These are phyloP conservation scores for Bombylius discolor DNA, from an alignment of 2,888 invertebrate genomes.

Conservation along the genomic window DNA sequence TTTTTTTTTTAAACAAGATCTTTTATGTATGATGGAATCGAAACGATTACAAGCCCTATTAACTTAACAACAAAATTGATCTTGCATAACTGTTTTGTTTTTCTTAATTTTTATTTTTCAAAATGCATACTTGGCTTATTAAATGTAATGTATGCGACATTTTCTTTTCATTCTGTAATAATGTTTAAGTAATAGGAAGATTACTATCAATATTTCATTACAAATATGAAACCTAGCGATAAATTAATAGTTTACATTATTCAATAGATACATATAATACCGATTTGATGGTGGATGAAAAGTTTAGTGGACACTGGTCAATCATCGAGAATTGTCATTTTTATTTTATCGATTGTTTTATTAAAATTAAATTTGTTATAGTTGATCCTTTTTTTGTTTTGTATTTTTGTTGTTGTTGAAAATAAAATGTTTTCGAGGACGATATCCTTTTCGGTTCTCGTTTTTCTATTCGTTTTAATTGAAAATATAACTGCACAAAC, in stretches of 20 bases:
- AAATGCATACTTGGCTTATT: no score
- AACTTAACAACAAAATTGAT: neutral
- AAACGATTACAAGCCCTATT: neutral
- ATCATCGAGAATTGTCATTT: conserved; percentile 7
- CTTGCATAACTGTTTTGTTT: neutral
- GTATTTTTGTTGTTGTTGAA: no score
- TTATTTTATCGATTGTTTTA: neutral
- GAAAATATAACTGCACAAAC: no score
- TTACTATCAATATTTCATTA: conserved; percentile 5
- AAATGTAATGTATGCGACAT: no score
- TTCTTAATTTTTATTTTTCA: neutral
- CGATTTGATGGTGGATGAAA: neutral
- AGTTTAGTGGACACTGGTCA: conserved; percentile 11
- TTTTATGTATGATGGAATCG: neutral
- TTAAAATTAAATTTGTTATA: neutral
- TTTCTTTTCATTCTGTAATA: neutral
- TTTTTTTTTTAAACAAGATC: no score
- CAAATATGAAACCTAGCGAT: conserved; percentile 4
- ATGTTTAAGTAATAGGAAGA: neutral
- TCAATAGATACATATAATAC: neutral
- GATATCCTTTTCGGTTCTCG: no score
- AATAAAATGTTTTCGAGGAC: no score
- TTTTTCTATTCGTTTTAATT: no score
- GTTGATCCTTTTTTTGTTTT: no score
- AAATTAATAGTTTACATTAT: conserved; percentile 8